Percentiles rank a stretch among this genome's conserved stretches.
Conservation (phyloP, 2,113 vertebrate species). For the Neoarius graeffei region DNA sequence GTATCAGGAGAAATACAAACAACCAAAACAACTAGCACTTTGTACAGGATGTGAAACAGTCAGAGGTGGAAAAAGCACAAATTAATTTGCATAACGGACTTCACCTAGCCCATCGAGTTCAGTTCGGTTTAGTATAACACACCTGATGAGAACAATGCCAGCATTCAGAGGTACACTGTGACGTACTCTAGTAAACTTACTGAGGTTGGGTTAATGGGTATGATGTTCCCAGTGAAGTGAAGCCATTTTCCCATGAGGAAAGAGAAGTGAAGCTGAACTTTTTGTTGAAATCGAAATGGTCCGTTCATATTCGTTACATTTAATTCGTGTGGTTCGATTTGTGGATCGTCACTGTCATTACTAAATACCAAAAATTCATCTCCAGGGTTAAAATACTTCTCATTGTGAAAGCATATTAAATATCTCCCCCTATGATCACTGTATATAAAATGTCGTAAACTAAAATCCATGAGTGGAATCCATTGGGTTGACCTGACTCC, state of each 20-base stretch:
- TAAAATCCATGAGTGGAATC: not conserved
- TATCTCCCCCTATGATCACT: not conserved
- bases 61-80: not conserved
- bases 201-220: not conserved
- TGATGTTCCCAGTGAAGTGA: not conserved
- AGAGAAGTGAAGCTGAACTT: not conserved
- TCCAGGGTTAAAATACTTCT: not conserved
- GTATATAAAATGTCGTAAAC: not conserved
- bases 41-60: not conserved
- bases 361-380: not conserved
- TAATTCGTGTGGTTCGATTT: not conserved
- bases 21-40: not conserved
- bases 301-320: not conserved
- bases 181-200: not conserved
- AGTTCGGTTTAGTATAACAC: not conserved
- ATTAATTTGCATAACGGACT: not conserved
- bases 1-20: not conserved
- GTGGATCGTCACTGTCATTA: not conserved
- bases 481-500: not conserved
- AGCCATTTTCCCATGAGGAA: not conserved
- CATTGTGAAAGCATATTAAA: not conserved
- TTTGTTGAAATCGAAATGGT: not conserved
- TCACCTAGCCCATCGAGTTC: not conserved
- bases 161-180: not conserved
- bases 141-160: not conserved